Evolutionary conservation across 1,140 invertebrate genomes (phyloP).

Genomic region (Cecropterus lyciades): DNA sequence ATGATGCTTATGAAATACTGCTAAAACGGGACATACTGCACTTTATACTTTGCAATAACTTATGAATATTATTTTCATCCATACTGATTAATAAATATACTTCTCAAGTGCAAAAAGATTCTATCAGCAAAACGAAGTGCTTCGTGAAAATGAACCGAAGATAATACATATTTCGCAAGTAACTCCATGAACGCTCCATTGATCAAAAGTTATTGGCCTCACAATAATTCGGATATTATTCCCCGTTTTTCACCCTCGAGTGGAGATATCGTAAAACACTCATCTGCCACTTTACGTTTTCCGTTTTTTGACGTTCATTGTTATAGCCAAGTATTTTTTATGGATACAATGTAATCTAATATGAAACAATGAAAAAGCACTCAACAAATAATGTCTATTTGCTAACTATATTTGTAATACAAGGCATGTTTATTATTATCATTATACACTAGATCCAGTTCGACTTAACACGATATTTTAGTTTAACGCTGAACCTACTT

Average conservation of each 20-base stretch:
- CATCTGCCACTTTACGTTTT: slow-evolving; percentile 43
- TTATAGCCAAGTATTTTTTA: slow-evolving; percentile 20
- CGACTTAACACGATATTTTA: no score
- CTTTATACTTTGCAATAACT: no score
- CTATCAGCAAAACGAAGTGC: background rate
- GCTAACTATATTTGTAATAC: background rate
- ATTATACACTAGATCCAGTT: no score
- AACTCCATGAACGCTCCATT: slow-evolving; percentile 34
- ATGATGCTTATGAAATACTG: no score
- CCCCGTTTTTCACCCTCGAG: slow-evolving; percentile 30
- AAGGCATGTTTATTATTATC: no score
- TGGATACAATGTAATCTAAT: slow-evolving; percentile 14
- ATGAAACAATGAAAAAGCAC: background rate
- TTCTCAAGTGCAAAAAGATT: background rate
- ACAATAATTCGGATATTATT: slow-evolving; percentile 45
- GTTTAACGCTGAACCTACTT: no score
- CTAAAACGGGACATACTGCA: no score
- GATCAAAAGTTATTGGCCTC: slow-evolving; percentile 45
- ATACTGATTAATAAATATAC: background rate
- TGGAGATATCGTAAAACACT: slow-evolving; percentile 41
- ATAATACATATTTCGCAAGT: slow-evolving; percentile 20
- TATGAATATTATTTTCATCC: no score
- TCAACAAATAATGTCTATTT: slow-evolving; percentile 1
- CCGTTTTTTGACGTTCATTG: slow-evolving; percentile 24
- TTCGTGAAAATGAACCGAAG: slow-evolving; percentile 20